These are phyloP conservation scores for Hydropotes inermis DNA, from an alignment of 2,113 vertebrate species.

Conservation along the genomic window DNA sequence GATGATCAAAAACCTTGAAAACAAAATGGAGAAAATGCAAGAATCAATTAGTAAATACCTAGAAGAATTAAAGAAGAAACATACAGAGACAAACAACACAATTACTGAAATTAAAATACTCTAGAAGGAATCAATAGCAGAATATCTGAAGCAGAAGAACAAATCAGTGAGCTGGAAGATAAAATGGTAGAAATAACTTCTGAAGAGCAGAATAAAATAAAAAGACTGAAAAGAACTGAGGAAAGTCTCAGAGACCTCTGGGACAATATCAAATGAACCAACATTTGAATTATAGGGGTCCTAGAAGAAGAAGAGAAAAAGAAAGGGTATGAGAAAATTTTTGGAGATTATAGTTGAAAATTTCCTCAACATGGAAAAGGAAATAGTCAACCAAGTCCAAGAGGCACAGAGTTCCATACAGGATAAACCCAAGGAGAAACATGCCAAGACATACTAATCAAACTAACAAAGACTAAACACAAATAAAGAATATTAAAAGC, in stretches of 20 bases:
- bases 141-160: neutral
- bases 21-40: neutral
- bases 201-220: neutral
- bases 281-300: neutral
- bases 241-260: neutral
- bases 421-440: neutral
- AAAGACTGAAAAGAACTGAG: neutral
- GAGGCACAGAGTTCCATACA: neutral
- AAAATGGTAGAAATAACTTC: neutral
- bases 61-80: neutral
- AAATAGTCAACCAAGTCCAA: neutral
- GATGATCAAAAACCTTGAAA: neutral
- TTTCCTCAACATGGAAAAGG: neutral
- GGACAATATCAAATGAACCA: neutral
- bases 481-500: neutral
- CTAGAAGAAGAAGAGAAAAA: neutral
- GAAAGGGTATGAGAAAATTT: neutral
- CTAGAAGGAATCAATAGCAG: neutral
- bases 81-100: neutral
- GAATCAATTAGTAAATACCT: neutral
- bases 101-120: neutral
- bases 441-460: neutral
- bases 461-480: neutral
- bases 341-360: neutral
- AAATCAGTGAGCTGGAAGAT: neutral